Evolutionary conservation across 2,888 invertebrate species (phyloP).

Genomic region (Lysandra coridon): DNA sequence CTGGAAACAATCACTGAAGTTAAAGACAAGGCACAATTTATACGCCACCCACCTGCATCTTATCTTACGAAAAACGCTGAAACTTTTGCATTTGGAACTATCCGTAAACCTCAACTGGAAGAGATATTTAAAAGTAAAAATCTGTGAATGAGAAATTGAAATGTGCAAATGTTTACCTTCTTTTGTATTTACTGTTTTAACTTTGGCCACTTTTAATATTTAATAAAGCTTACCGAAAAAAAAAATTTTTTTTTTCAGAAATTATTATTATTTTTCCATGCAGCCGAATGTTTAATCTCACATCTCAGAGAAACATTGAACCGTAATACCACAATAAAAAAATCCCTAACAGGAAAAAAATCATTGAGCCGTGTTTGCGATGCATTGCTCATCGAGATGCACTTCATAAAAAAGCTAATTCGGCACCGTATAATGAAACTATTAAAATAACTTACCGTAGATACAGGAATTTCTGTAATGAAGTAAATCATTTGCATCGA

Average conservation of each 20-base stretch:
- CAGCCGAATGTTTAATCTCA: too few relatives aligned
- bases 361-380: too few relatives aligned
- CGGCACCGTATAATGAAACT: neutral
- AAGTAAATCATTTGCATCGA: too few relatives aligned
- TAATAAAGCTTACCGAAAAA: too few relatives aligned
- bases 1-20: conserved; percentile 40
- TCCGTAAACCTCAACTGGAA: conserved; percentile 54
- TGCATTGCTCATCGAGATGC: too few relatives aligned
- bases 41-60: conserved; percentile 46
- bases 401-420: neutral
- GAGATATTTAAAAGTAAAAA: conserved; percentile 57
- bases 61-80: conserved; percentile 43
- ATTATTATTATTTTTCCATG: too few relatives aligned
- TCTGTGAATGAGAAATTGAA: conserved; percentile 44
- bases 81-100: conserved; percentile 55
- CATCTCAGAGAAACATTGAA: too few relatives aligned
- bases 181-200: neutral
- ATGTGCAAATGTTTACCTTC: neutral
- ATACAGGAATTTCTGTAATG: neutral
- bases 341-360: too few relatives aligned
- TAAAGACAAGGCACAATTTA: conserved; percentile 41
- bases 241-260: too few relatives aligned
- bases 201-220: neutral
- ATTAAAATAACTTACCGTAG: neutral
- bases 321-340: too few relatives aligned